Conservation (phyloP, 2,113 vertebrate genomes). For the Ammospiza caudacuta region DNA sequence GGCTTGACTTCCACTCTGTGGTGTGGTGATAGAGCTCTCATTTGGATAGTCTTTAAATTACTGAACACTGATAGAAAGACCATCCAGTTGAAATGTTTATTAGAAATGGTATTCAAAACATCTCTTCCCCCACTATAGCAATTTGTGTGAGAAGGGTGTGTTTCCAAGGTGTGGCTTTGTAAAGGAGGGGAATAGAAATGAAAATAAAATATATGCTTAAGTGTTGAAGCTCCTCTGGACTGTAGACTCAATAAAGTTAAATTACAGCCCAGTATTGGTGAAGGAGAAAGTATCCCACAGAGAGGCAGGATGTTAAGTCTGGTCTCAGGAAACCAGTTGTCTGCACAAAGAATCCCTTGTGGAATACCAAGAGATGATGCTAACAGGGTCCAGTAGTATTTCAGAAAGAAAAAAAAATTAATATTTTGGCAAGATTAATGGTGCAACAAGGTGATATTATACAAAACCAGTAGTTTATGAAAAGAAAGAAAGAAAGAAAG, state of each 20-base stretch:
- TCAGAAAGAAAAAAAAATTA: background rate
- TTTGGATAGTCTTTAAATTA: background rate
- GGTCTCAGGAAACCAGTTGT: constrained; percentile 6
- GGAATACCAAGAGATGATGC: background rate
- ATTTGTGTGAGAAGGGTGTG: background rate
- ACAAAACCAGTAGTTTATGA: background rate
- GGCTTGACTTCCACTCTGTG: background rate
- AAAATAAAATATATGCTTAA: background rate
- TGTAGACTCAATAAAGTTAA: background rate
- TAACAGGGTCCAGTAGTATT: background rate
- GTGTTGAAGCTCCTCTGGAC: background rate
- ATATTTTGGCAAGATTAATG: background rate
- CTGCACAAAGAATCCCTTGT: background rate
- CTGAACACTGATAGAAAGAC: background rate
- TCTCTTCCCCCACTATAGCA: background rate
- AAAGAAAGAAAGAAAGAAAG: background rate
- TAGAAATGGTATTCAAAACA: background rate
- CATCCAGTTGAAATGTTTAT: background rate
- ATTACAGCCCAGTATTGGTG: background rate
- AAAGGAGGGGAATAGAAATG: background rate
- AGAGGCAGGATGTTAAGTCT: background rate
- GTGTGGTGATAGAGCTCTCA: background rate
- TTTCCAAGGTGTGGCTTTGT: background rate
- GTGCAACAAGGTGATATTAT: background rate
- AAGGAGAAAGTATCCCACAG: constrained; percentile 5